These are phyloP conservation scores for Amphimedon queenslandica DNA, from an alignment of 37 sponge, comb jelly and placozoan genomes.

Conservation along the genomic window DNA sequence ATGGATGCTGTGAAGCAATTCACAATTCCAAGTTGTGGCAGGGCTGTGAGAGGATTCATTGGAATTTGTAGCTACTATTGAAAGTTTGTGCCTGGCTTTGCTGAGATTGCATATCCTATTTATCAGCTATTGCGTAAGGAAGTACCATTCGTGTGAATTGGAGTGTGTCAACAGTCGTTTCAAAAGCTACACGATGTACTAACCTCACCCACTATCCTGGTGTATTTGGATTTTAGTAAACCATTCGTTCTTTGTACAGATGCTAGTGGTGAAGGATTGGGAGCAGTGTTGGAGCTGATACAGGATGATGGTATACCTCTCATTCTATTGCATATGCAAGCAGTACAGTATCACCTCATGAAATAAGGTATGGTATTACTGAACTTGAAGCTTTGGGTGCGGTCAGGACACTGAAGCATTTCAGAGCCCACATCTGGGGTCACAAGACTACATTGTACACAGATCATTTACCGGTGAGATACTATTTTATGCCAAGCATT, in stretches of 20 bases:
- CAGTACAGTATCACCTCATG: conserved; percentile 20
- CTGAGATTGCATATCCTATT: conserved; percentile 16
- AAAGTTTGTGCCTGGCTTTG: conserved; percentile 21
- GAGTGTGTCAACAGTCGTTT: neutral
- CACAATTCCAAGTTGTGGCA: conserved; percentile 14
- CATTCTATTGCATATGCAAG: conserved; percentile 49
- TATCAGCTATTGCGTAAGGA: neutral
- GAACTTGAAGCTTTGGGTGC: conserved; percentile 45
- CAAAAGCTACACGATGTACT: neutral
- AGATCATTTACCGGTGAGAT: conserved; percentile 28
- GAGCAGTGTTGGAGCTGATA: conserved; percentile 35
- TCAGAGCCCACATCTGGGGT: conserved; percentile 42
- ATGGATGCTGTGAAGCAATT: conserved; percentile 18
- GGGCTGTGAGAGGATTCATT: conserved; percentile 10
- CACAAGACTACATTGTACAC: conserved; percentile 27
- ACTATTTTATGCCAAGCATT: conserved; percentile 11
- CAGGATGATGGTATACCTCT: conserved; percentile 13
- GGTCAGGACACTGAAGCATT: conserved; percentile 35
- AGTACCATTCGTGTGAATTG: conserved; percentile 5
- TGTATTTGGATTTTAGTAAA: conserved; percentile 22
- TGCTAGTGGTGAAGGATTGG: conserved; percentile 44
- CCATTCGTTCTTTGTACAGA: conserved; percentile 35
- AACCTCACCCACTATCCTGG: conserved; percentile 24
- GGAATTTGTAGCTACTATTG: conserved; percentile 34
- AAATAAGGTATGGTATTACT: conserved; percentile 39